phyloP scores from a whole-genome alignment of 2,888 invertebrate genomes.

The Hartigia nigra region DNA sequence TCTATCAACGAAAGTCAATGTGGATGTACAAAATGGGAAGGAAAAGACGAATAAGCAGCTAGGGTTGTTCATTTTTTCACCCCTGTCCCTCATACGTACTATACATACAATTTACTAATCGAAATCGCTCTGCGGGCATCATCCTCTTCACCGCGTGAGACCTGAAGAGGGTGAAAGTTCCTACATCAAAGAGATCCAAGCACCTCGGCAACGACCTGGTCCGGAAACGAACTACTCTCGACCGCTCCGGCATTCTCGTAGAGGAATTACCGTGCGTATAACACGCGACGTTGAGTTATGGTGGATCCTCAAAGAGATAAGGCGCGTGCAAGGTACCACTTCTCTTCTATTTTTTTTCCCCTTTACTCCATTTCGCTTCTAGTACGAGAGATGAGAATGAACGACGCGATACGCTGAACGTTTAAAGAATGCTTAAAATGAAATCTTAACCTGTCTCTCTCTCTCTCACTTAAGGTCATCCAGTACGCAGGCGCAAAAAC shows the following conservation, averaged over 20 bases:
- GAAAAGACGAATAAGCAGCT: neutral
- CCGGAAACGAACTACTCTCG: neutral
- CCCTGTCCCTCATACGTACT: neutral
- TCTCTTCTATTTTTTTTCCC: neutral
- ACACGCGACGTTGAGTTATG: neutral
- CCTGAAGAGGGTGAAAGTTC: neutral
- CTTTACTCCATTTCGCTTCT: neutral
- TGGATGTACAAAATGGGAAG: neutral
- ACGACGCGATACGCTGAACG: neutral
- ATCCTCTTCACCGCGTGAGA: neutral
- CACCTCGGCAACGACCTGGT: neutral
- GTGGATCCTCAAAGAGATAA: neutral
- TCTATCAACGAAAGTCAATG: neutral
- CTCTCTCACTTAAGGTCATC: neutral
- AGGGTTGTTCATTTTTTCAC: neutral
- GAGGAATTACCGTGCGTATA: neutral
- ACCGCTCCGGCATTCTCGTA: neutral
- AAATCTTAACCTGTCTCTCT: neutral
- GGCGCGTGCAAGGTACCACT: neutral
- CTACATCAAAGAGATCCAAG: neutral
- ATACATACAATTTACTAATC: neutral
- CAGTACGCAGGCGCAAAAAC: neutral
- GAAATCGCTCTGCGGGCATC: neutral
- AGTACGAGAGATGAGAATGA: neutral
- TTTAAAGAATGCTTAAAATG: neutral